Base-by-base conservation (phyloP, 2,797 vertebrate genomes). In the Ficedula albicollis region DNA sequence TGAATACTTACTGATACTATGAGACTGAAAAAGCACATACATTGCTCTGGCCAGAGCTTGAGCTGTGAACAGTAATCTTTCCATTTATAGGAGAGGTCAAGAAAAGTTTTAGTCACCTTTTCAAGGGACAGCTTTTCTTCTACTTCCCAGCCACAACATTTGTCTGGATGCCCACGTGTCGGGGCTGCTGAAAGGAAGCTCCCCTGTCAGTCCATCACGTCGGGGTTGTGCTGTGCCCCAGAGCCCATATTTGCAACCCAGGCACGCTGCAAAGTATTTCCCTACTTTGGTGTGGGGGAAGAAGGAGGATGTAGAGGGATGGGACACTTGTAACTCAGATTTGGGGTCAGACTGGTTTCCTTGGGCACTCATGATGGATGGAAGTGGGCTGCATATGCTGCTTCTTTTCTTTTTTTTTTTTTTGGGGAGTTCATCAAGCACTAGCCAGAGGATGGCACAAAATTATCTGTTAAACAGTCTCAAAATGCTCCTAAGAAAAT, bases 71-170 rank as follows among this genome's bases (percentile, higher is more conserved):
- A 38, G 70, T 95, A 86, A 86, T 76, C 79, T 90, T 96, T 90
- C 82, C 76, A 44, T 96, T 91, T 90, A 69, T 81, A 93, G 87
- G 52, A 84, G 84, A 92, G 94, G 76, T 94, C 87, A 84, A 86
- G 74, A 59, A 69, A 84, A 84, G 48, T 58, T 63, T 49, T 55
- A 88, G 69, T 36, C 82, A 88, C 83, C 76, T 93, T 93, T 85
- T 83, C 64, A 67, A 56, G 81, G 84, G 68, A 69, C 51, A 75
- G 75, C 64, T 84, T 92, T 84, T 84, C 67, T 76, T 84, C 67
- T 78, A 1, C 58, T 73, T 87, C 59, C 76, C 92, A 95, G 84
- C 62, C 87, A 92, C 69, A 92, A 78, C 82, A 59, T 48, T 92
- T 68, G 84, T 84, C 92, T 87, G 76, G 43, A 21, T 86, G 79